Conservation (phyloP, 2,888 invertebrate species). For the Habroteleia sp. region DNA sequence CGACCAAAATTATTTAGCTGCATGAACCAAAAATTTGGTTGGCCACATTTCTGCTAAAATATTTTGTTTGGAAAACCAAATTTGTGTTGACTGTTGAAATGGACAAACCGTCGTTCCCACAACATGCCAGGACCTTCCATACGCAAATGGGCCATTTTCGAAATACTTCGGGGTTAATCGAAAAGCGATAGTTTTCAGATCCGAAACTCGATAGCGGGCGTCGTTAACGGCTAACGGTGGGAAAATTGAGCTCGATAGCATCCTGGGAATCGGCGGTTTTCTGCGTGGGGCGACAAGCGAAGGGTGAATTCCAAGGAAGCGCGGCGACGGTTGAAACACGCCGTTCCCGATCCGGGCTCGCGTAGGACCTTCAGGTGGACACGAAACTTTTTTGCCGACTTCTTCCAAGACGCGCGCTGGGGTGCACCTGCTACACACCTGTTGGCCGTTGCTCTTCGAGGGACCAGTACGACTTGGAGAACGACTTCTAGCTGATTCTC, state of each 20-base stretch:
- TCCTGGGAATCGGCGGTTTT: slow-evolving; percentile 53
- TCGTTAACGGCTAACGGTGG: slow-evolving; percentile 49
- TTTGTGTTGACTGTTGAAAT: too few relatives aligned
- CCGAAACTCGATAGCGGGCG: slow-evolving; percentile 30
- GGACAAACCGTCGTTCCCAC: too few relatives aligned
- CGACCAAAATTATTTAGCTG: too few relatives aligned
- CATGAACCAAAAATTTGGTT: too few relatives aligned
- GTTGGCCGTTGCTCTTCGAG: slow-evolving; percentile 77
- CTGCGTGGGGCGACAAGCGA: slow-evolving; percentile 69
- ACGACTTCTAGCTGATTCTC: slow-evolving; percentile 63
- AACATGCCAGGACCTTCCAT: too few relatives aligned
- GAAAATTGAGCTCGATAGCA: slow-evolving; percentile 36
- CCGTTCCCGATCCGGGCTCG: slow-evolving; percentile 70
- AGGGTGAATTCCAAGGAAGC: slow-evolving; percentile 70
- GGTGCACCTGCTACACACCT: slow-evolving; percentile 78
- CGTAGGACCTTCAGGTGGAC: slow-evolving; percentile 80
- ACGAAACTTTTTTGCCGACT: slow-evolving; percentile 74
- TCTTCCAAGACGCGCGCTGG: slow-evolving; percentile 71
- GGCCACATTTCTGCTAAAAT: too few relatives aligned
- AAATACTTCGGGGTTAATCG: slow-evolving; percentile 4
- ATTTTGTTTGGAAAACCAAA: too few relatives aligned
- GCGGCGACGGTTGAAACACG: slow-evolving; percentile 71
- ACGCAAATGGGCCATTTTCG: background rate
- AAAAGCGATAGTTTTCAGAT: slow-evolving; percentile 20
- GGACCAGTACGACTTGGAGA: slow-evolving; percentile 62